These are phyloP conservation scores for Porphyrio hochstetteri DNA, from an alignment of 2,113 vertebrate species.

Conservation along the genomic window DNA sequence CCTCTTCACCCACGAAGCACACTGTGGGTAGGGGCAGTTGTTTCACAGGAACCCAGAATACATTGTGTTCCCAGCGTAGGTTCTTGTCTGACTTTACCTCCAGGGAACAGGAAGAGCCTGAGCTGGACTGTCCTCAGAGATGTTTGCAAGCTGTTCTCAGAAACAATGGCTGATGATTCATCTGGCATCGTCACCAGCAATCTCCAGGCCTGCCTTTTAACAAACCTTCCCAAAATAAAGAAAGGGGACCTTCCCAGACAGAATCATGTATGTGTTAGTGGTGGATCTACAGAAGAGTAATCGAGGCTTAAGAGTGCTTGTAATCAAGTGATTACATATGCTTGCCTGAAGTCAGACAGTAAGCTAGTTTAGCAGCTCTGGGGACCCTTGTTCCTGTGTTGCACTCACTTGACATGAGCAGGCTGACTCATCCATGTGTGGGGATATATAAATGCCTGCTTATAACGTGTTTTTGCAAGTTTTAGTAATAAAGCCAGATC, in stretches of 20 bases:
- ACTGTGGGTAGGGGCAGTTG: slow-evolving; percentile 28
- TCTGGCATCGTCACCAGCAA: slow-evolving; percentile 12
- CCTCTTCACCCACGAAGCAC: slow-evolving; percentile 28
- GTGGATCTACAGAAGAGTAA: not conserved
- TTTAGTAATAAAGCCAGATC: slow-evolving; percentile 22
- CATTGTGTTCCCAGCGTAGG: slow-evolving; percentile 31
- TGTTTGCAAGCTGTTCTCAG: slow-evolving; percentile 45
- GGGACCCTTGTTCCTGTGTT: slow-evolving; percentile 26
- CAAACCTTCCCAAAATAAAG: slow-evolving; percentile 23
- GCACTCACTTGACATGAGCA: not conserved
- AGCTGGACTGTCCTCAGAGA: slow-evolving; percentile 43
- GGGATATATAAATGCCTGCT: slow-evolving; percentile 34
- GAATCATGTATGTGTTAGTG: not conserved
- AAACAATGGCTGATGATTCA: slow-evolving; percentile 63
- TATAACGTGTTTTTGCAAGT: slow-evolving; percentile 46
- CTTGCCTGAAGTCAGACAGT: slow-evolving; percentile 19
- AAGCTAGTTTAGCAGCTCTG: slow-evolving; percentile 32
- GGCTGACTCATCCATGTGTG: slow-evolving; percentile 9
- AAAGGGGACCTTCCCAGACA: not conserved
- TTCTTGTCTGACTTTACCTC: slow-evolving; percentile 52
- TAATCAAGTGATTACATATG: slow-evolving; percentile 34
- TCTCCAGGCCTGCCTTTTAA: not conserved
- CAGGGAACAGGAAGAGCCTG: slow-evolving; percentile 34
- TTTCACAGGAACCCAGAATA: slow-evolving; percentile 42
- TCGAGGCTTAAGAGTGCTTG: not conserved